A percentile compares a stretch with the other conserved stretches of the same genome.
phyloP scores from a whole-genome alignment of 2,888 invertebrate species.

The Dioctria rufipes region DNA sequence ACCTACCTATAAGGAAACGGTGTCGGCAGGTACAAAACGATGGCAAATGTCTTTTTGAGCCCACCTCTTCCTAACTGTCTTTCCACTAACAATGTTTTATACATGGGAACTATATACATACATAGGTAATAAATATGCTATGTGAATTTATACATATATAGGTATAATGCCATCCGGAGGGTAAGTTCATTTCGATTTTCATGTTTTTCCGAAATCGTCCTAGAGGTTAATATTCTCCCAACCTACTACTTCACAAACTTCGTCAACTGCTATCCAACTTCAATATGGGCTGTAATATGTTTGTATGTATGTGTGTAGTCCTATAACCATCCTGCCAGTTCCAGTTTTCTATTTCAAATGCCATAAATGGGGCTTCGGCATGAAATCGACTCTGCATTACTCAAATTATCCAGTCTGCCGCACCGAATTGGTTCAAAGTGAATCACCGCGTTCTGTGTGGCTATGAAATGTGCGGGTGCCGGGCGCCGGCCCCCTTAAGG shows the following conservation, averaged over 20 bases:
- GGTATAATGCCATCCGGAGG: neutral
- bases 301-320: too few species aligned
- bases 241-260: neutral
- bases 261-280: neutral
- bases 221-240: neutral
- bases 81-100: too few species aligned
- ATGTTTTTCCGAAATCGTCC: slow-evolving; percentile 36
- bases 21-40: slow-evolving; percentile 47
- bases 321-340: neutral
- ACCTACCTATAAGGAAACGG: slow-evolving; percentile 22
- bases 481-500: neutral
- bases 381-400: slow-evolving; percentile 52
- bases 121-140: too few species aligned
- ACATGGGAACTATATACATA: too few species aligned
- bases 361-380: slow-evolving; percentile 52
- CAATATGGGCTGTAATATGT: too few species aligned
- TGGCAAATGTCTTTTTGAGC: slow-evolving; percentile 39
- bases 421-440: slow-evolving; percentile 49
- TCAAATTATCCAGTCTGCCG: slow-evolving; percentile 50
- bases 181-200: slow-evolving; percentile 40
- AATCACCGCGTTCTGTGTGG: slow-evolving; percentile 38
- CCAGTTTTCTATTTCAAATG: slow-evolving; percentile 40
- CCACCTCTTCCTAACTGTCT: neutral
- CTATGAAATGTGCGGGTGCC: neutral
- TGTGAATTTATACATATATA: neutral